Conservation (phyloP, 2,113 vertebrate species). For the Melospiza georgiana region DNA sequence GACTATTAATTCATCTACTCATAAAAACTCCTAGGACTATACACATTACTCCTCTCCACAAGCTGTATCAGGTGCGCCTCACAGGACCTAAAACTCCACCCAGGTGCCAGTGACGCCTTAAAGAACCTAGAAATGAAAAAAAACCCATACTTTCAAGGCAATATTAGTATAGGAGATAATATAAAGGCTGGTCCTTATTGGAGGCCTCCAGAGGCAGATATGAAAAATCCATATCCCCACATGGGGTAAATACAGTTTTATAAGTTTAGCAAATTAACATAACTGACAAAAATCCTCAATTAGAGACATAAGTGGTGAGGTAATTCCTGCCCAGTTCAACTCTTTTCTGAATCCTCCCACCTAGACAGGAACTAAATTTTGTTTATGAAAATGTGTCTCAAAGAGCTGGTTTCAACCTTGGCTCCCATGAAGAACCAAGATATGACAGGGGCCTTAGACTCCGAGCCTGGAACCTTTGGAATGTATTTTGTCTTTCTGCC, state of each 20-base stretch:
- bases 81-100: neutral
- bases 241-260: rapidly evolving
- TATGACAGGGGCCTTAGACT: neutral
- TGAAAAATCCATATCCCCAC: neutral
- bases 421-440: neutral
- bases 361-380: neutral
- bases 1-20: neutral
- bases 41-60: neutral
- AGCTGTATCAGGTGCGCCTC: neutral
- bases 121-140: neutral
- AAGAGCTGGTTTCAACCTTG: neutral
- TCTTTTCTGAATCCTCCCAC: neutral
- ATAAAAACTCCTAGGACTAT: neutral
- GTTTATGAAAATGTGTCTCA: neutral
- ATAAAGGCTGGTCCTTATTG: neutral
- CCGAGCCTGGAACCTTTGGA: neutral
- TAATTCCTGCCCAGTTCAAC: neutral
- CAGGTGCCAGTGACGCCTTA: neutral
- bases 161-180: neutral
- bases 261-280: neutral
- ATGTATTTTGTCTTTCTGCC: neutral
- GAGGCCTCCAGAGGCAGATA: neutral
- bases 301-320: neutral
- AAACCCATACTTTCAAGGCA: neutral
- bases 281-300: neutral